Conservation (phyloP, 1,140 invertebrate genomes). For the Dreissena polymorpha region DNA sequence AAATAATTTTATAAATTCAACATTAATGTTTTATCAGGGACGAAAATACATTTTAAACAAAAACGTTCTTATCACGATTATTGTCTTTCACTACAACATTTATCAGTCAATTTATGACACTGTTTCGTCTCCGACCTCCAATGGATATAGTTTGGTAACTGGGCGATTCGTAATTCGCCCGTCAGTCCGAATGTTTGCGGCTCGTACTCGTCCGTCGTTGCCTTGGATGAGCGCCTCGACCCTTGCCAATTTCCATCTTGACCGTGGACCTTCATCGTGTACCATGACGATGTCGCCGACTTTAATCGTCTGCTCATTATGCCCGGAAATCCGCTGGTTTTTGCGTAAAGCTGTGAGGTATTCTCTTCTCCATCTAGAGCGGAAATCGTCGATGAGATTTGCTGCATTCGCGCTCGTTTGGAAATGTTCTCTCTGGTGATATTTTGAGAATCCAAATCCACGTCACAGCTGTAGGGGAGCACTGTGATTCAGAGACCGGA, state of each 20-base stretch:
- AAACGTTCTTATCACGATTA: no score
- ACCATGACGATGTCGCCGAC: conserved; percentile 24
- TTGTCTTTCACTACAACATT: no score
- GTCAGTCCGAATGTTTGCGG: conserved; percentile 18
- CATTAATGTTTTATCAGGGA: no score
- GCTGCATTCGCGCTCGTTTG: neutral
- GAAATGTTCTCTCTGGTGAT: neutral
- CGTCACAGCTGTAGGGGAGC: neutral
- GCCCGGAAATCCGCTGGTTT: no score
- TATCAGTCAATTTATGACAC: no score
- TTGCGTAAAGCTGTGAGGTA: no score
- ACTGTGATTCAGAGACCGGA: conserved; percentile 4
- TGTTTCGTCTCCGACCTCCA: no score
- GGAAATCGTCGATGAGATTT: conserved; percentile 22
- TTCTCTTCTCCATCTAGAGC: conserved; percentile 9
- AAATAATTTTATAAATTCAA: no score
- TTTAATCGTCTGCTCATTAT: conserved; percentile 12
- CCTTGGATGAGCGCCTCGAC: conserved; percentile 19
- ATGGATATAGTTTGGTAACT: conserved; percentile 12
- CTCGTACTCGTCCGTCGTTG: conserved; percentile 38
- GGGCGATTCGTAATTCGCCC: conserved; percentile 1
- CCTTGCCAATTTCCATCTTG: conserved; percentile 2
- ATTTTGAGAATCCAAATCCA: neutral
- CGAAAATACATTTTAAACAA: no score
- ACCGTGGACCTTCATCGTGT: conserved; percentile 8